These are phyloP conservation scores for Heterohyrax brucei DNA, from an alignment of 2,797 vertebrate species.

Conservation along the genomic window DNA sequence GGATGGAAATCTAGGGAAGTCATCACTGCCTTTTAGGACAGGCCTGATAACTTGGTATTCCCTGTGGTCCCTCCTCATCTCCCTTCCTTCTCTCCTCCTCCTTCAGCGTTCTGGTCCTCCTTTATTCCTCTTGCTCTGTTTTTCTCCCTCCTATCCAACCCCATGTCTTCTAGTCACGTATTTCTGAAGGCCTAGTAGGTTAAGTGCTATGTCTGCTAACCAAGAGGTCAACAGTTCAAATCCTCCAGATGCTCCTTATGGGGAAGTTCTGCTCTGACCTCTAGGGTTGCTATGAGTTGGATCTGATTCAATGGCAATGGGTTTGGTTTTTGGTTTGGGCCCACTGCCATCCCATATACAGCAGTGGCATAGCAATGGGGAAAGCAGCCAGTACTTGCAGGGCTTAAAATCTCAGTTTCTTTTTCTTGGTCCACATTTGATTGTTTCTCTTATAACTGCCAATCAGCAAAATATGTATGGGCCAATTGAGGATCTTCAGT, in stretches of 20 bases:
- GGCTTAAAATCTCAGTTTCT: background rate
- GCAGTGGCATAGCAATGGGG: background rate
- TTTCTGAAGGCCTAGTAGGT: background rate
- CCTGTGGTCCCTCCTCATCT: background rate
- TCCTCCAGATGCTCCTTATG: no score
- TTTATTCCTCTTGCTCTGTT: background rate
- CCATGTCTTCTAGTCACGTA: background rate
- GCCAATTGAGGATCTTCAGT: background rate
- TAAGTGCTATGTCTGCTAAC: no score
- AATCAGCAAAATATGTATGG: slow-evolving; percentile 34
- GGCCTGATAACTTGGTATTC: background rate
- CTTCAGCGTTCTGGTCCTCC: background rate
- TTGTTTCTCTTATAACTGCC: slow-evolving; percentile 4
- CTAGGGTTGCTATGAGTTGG: no score
- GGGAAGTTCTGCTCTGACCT: no score
- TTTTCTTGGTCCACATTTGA: background rate
- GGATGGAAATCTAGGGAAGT: background rate
- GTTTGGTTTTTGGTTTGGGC: no score
- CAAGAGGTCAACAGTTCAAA: no score
- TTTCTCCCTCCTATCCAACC: background rate
- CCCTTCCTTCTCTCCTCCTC: background rate
- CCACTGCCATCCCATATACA: background rate
- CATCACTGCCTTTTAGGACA: background rate
- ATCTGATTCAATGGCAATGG: no score
- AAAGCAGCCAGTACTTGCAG: background rate